These are phyloP conservation scores for Celastrina argiolus DNA, from an alignment of 2,888 invertebrate species.

Conservation along the genomic window DNA sequence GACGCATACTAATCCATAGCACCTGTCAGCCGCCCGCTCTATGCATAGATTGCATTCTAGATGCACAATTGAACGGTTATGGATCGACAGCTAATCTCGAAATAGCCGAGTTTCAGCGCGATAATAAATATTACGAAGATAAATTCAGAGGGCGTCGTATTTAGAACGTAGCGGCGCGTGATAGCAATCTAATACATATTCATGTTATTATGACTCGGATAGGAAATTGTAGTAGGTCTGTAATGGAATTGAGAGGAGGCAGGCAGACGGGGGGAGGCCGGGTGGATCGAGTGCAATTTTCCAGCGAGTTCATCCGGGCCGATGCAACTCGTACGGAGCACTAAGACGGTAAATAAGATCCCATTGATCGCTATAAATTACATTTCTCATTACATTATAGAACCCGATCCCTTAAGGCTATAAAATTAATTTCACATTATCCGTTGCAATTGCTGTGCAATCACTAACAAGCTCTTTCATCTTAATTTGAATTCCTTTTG, in stretches of 20 bases:
- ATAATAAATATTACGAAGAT: conserved; percentile 24
- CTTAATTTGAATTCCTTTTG: background rate
- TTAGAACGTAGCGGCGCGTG: conserved; percentile 21
- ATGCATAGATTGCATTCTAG: conserved; percentile 7
- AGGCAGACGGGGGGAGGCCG: conserved; percentile 40
- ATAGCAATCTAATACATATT: conserved; percentile 24
- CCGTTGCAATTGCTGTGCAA: background rate
- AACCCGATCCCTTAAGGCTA: background rate
- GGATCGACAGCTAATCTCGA: background rate
- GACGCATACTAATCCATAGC: conserved; percentile 48
- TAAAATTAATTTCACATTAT: conserved; percentile 3
- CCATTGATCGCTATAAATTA: conserved; percentile 21
- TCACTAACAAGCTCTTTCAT: background rate
- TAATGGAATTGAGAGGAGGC: conserved; percentile 51
- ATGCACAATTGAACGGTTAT: background rate
- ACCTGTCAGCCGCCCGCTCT: conserved; percentile 13
- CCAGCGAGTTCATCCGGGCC: conserved; percentile 47
- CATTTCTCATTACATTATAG: conserved; percentile 21
- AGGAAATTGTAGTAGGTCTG: conserved; percentile 41
- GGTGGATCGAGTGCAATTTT: conserved; percentile 63
- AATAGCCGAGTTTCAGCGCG: background rate
- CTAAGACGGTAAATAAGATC: conserved; percentile 31
- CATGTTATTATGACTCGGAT: conserved; percentile 27
- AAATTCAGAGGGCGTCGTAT: conserved; percentile 16
- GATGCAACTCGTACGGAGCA: conserved; percentile 38